Evolutionary conservation across 2,797 vertebrate species (phyloP).

Genomic region (Galaxias olidus): DNA sequence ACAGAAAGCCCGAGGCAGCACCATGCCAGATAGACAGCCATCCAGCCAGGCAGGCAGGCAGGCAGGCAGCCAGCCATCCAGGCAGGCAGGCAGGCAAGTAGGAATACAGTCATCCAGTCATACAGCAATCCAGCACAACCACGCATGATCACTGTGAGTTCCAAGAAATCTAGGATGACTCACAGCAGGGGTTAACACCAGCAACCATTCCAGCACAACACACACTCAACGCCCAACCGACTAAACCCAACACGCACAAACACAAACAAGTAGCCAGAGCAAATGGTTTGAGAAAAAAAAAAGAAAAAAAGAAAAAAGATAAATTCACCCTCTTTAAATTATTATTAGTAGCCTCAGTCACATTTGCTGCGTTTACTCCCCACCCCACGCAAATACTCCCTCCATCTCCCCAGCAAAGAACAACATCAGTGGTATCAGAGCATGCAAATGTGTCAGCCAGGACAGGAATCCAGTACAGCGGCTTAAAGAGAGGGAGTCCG

Average conservation of each 20-base stretch:
- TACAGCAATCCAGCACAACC: background rate
- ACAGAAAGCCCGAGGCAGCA: constrained; percentile 57
- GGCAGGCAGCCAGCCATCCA: background rate
- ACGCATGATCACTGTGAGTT: constrained; percentile 1
- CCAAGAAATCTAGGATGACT: constrained; percentile 47
- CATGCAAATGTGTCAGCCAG: background rate
- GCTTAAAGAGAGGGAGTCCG: background rate
- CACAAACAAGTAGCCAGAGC: constrained; percentile 21
- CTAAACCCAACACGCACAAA: constrained; percentile 8
- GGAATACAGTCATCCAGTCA: background rate
- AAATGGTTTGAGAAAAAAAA: background rate
- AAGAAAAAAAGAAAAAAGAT: too few relatives aligned
- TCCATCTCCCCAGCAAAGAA: too few relatives aligned
- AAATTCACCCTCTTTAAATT: too few relatives aligned
- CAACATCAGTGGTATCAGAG: background rate
- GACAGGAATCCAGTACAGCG: background rate
- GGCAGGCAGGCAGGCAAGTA: background rate
- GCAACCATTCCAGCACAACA: too few relatives aligned
- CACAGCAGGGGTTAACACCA: constrained; percentile 34
- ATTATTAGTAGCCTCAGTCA: too few relatives aligned
- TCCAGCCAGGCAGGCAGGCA: background rate
- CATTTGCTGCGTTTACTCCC: too few relatives aligned
- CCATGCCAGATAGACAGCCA: constrained; percentile 27
- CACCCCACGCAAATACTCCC: too few relatives aligned
- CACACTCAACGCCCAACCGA: constrained; percentile 21